phyloP scores from a whole-genome alignment of 2,888 invertebrate genomes.

The Podotricha telesiphe region DNA sequence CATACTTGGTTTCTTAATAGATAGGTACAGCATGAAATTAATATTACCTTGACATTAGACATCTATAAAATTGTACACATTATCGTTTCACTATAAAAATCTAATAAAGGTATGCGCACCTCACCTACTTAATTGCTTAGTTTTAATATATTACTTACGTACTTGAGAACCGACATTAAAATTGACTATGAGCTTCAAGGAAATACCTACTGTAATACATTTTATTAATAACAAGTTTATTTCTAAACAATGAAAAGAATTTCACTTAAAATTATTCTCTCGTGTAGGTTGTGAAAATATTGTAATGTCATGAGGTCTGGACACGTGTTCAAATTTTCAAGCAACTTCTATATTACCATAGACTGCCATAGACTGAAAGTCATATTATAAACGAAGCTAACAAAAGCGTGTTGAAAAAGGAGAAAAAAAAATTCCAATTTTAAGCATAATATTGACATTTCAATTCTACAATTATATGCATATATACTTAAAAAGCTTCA shows the following conservation, averaged over 20 bases:
- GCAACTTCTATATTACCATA: too few species aligned
- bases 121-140: slow-evolving; percentile 28
- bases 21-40: slow-evolving; percentile 1
- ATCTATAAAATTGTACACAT: slow-evolving; percentile 34
- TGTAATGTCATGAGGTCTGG: too few species aligned
- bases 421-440: background rate
- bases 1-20: slow-evolving; percentile 9
- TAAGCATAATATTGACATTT: background rate
- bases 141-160: slow-evolving; percentile 19
- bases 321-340: too few species aligned
- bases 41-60: slow-evolving; percentile 42
- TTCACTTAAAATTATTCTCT: too few species aligned
- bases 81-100: slow-evolving; percentile 30
- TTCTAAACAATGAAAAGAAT: too few species aligned
- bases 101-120: slow-evolving; percentile 27
- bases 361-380: too few species aligned
- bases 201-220: background rate
- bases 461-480: background rate
- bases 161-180: background rate
- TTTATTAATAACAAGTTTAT: too few species aligned
- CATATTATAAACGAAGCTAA: too few species aligned
- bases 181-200: background rate
- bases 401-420: too few species aligned
- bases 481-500: background rate
- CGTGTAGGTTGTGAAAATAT: too few species aligned